Percentiles rank a stretch among this genome's conserved stretches.
phyloP scores from a whole-genome alignment of 2,888 invertebrate genomes.

The Oscheius onirici region DNA sequence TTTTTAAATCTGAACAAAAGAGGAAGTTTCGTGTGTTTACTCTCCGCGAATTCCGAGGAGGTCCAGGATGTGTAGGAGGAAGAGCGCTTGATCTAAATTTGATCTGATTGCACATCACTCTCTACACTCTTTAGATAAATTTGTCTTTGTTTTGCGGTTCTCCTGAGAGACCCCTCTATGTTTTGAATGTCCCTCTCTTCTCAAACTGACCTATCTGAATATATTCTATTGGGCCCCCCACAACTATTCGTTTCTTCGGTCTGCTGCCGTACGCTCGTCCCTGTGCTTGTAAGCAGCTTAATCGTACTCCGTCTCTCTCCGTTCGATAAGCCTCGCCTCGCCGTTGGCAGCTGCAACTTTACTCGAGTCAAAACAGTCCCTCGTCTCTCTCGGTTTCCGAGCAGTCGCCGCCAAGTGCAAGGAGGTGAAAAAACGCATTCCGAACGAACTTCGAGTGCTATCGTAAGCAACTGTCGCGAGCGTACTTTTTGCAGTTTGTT shows the following conservation, averaged over 20 bases:
- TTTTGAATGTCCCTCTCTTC: not conserved
- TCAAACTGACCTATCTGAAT: not conserved
- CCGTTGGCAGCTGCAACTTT: conserved; percentile 10
- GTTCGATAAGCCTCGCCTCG: conserved; percentile 17
- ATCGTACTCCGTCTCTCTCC: conserved; percentile 1
- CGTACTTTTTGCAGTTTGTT: conserved; percentile 23
- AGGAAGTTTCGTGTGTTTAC: conserved; percentile 5
- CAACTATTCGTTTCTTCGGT: too few relatives aligned
- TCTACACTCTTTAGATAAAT: not conserved
- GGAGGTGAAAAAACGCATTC: conserved; percentile 25
- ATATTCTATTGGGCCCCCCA: not conserved
- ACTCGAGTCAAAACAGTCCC: not conserved
- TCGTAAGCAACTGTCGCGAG: conserved; percentile 20
- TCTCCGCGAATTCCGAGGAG: conserved; percentile 26
- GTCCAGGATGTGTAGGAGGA: conserved; percentile 18
- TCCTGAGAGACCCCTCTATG: not conserved
- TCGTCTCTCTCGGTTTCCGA: not conserved
- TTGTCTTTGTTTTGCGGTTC: not conserved
- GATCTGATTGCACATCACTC: not conserved
- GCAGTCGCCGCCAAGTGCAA: conserved; percentile 24
- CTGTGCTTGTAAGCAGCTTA: conserved; percentile 29
- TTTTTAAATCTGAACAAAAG: not conserved
- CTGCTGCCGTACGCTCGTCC: not conserved
- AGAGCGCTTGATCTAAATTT: conserved; percentile 8
- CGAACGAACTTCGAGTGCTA: conserved; percentile 25